Conservation (phyloP, 2,888 invertebrate species). For the Epirrita christyi region DNA sequence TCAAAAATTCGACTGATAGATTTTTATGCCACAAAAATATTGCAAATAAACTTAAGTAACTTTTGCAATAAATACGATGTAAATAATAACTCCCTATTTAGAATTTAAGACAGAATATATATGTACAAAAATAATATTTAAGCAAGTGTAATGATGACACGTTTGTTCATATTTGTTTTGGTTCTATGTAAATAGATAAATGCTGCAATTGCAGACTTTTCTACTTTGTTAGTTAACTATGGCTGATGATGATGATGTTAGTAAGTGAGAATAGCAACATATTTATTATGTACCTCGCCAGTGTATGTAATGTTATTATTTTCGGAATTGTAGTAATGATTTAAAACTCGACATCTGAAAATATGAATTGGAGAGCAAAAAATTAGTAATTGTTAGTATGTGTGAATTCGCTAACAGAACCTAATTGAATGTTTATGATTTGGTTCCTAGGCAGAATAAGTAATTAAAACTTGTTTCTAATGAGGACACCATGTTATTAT, state of each 20-base stretch:
- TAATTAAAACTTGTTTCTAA: conserved; percentile 39
- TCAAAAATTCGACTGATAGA: conserved; percentile 1
- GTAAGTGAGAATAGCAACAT: too few species aligned
- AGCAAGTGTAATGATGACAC: background rate
- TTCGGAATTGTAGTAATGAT: too few species aligned
- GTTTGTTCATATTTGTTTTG: too few species aligned
- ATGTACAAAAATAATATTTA: conserved; percentile 14
- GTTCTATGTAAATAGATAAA: too few species aligned
- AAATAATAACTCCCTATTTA: conserved; percentile 2
- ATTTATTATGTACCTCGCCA: too few species aligned
- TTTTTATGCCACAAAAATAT: conserved; percentile 7
- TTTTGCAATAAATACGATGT: background rate
- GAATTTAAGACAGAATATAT: conserved; percentile 11
- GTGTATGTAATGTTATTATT: too few species aligned
- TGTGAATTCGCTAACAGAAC: conserved; percentile 1
- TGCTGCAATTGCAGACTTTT: too few species aligned
- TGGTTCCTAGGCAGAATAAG: conserved; percentile 32
- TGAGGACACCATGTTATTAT: conserved; percentile 27
- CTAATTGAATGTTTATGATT: conserved; percentile 9
- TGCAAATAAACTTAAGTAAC: background rate
- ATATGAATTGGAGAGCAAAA: background rate
- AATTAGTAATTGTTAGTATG: conserved; percentile 5
- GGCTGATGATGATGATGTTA: too few species aligned
- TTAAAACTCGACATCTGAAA: background rate
- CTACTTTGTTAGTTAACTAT: too few species aligned